Conservation (phyloP, 64 coral and sea anemone genomes). For the Stichodactyla helianthus region DNA sequence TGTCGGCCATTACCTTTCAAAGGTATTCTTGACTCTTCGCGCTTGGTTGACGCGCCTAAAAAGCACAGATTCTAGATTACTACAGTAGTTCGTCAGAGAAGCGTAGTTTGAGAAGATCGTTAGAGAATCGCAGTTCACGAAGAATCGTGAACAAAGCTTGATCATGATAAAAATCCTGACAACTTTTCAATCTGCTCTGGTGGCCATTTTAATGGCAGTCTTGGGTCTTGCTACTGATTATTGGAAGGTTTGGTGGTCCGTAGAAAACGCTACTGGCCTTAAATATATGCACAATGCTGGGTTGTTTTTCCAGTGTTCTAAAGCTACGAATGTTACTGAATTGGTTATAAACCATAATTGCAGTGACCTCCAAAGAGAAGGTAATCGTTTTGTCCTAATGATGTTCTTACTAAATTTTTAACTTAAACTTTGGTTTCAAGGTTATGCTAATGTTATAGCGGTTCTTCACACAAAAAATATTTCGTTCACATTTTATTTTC, state of each 20-base stretch:
- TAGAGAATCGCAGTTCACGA: neutral
- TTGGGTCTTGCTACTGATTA: conserved; percentile 59
- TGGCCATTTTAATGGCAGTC: conserved; percentile 51
- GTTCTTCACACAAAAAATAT: neutral
- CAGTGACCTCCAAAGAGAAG: neutral
- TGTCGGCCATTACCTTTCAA: neutral
- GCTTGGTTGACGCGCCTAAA: conserved; percentile 3
- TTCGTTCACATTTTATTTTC: neutral
- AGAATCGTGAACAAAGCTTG: neutral
- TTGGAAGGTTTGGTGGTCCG: conserved; percentile 60
- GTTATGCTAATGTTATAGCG: neutral
- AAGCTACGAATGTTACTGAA: conserved; percentile 26
- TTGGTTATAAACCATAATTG: conserved; percentile 5
- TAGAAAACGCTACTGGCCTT: conserved; percentile 11
- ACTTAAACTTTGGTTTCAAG: neutral
- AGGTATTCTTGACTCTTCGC: neutral
- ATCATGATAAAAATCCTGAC: conserved; percentile 72
- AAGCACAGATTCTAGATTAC: neutral
- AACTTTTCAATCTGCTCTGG: conserved; percentile 53
- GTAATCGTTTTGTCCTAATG: neutral
- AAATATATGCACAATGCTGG: conserved; percentile 58
- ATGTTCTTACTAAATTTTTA: neutral
- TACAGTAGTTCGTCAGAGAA: neutral
- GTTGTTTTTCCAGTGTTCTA: conserved; percentile 52
- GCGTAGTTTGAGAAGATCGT: neutral